Percentiles rank a stretch among this genome's conserved stretches.
These are phyloP conservation scores for Aix galericulata DNA, from an alignment of 2,113 vertebrate species.

Conservation along the genomic window DNA sequence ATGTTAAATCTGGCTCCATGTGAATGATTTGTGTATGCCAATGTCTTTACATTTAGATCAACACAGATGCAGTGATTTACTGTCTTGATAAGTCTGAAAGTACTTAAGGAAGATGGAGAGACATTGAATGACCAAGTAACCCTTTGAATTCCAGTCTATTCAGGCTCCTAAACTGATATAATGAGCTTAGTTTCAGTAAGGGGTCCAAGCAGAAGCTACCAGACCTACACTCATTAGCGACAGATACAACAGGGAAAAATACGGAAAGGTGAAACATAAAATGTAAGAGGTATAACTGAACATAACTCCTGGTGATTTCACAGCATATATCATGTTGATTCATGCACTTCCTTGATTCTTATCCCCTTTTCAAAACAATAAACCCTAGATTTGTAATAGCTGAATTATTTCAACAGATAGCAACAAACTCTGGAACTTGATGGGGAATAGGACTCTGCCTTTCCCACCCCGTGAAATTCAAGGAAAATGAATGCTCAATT, in stretches of 20 bases:
- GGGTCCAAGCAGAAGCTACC: not conserved
- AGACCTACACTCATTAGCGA: not conserved
- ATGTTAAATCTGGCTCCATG: not conserved
- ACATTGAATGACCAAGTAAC: not conserved
- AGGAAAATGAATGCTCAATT: not conserved
- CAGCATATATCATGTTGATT: not conserved
- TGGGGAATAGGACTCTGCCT: not conserved
- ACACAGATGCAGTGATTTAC: not conserved
- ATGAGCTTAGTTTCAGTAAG: not conserved
- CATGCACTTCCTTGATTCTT: not conserved
- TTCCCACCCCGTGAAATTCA: not conserved
- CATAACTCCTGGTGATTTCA: not conserved
- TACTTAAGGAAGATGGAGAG: not conserved
- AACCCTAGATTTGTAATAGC: not conserved
- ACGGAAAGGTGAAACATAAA: not conserved
- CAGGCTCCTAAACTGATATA: not conserved
- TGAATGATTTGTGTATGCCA: not conserved
- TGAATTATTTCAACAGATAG: not conserved
- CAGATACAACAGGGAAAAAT: not conserved
- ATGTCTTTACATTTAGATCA: not conserved
- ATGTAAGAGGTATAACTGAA: not conserved
- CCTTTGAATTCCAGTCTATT: not conserved
- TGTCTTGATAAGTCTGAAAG: not conserved
- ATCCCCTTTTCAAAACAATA: not conserved
- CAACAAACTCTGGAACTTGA: not conserved